Base-by-base conservation (phyloP, 2,888 invertebrate species). In the Magallana nippona region DNA sequence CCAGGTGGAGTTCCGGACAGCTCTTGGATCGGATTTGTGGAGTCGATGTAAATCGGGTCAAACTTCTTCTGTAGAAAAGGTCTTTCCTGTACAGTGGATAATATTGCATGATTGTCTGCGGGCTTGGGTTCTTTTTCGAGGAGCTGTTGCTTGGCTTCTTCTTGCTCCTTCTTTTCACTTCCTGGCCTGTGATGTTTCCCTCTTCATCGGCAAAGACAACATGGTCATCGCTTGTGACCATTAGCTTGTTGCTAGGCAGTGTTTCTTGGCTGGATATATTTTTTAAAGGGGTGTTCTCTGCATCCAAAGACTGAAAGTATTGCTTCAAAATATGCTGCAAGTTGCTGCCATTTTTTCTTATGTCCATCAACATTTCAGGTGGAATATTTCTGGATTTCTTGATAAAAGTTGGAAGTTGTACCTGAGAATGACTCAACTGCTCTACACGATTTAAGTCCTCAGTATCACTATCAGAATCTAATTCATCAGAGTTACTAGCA, bases 381-480 rank as follows among this genome's bases (percentile, higher is more conserved):
- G 90, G 89, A 78, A 89, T 86, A 57, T 87, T 79, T 32, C 85
- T 84, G 11, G 86, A 84, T 81, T 89, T 88, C 15, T 88, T 86
- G 10, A 97, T 96, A 92, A 96, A 98, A 0, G 98, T 98, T 0
- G 98, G 98, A 84, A 98, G 94, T 92, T 96, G 97, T 15, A 98
- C 96, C 89, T 97, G 95, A n/a, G 97, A 97, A 85, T 90, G 90
- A 80, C 91, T 90, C 44, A 89, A 86, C 27, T 86, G 87, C 80
- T 90, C 89, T 27, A 86, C 79, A 55, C 81, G 78, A 62, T 79
- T 79, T 62, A 85, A 84, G 15, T 87, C 85, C 22, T 88, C 87
- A 27, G 82, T 78, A 8, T 56, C 60, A 10, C 86, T 86, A 78
- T 86, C 86, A 0, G 85, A 84, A n/a, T 63, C 78, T n/a, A 83